phyloP scores from a whole-genome alignment of 2,113 vertebrate species.

The Ellobius talpinus region DNA sequence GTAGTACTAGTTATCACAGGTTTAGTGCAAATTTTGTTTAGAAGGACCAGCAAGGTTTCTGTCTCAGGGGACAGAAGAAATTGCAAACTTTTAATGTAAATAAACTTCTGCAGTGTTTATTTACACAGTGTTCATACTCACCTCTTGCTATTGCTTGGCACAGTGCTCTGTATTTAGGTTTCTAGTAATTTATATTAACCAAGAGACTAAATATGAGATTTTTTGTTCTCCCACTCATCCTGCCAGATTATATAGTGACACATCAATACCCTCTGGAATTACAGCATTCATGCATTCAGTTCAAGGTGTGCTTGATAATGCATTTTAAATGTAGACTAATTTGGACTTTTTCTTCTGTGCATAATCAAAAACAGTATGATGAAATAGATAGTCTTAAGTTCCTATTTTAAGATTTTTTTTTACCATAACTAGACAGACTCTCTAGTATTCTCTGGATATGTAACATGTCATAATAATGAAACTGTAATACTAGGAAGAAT shows the following conservation, averaged over 20 bases:
- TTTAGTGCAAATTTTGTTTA: background rate
- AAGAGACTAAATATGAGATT: background rate
- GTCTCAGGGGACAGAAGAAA: background rate
- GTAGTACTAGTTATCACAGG: background rate
- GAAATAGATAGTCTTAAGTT: conserved; percentile 11
- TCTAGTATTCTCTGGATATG: conserved; percentile 21
- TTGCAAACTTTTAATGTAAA: background rate
- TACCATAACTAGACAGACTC: conserved; percentile 10
- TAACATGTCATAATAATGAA: conserved; percentile 31
- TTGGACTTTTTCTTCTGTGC: conserved; percentile 27
- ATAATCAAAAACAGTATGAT: background rate
- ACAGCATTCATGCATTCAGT: conserved; percentile 1
- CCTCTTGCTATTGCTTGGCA: background rate
- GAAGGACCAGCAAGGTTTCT: background rate
- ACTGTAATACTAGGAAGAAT: conserved; percentile 17
- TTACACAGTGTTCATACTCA: background rate
- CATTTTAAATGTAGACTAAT: conserved; percentile 15
- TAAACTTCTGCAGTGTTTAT: background rate
- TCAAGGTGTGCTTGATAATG: conserved; percentile 31
- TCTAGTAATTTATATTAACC: background rate
- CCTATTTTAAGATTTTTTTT: conserved; percentile 27
- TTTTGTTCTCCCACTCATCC: background rate
- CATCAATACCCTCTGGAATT: background rate
- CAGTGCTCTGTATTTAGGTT: background rate
- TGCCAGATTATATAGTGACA: conserved; percentile 26